Conservation (phyloP, 2,797 vertebrate genomes). For the Vireo griseus region DNA sequence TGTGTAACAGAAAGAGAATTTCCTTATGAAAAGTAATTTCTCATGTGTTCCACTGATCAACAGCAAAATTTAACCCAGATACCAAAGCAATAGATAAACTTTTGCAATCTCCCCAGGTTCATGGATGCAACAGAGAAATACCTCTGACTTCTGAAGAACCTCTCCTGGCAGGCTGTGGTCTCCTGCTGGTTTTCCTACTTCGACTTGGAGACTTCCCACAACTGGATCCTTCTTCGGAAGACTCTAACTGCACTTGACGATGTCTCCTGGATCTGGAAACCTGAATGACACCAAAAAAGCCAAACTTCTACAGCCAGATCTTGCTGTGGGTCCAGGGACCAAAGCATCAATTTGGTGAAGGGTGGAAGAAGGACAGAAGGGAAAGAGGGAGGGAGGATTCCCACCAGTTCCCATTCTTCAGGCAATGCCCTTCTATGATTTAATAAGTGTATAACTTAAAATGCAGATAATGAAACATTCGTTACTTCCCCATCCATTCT, state of each 20-base stretch:
- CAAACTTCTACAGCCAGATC: not conserved
- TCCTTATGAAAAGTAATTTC: not conserved
- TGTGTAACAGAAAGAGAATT: not conserved
- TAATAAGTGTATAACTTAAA: not conserved
- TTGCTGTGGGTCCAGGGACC: not conserved
- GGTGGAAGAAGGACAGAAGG: not conserved
- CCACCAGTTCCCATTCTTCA: not conserved
- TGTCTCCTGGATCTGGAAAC: conserved; percentile 80
- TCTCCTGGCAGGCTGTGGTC: not conserved
- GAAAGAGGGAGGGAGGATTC: not conserved
- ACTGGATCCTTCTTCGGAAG: conserved; percentile 42
- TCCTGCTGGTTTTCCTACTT: not conserved
- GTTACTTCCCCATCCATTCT: not conserved
- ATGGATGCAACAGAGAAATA: not conserved
- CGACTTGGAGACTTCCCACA: not conserved
- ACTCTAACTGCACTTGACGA: conserved; percentile 72
- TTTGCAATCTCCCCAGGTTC: not conserved
- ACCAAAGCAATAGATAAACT: not conserved
- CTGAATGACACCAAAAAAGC: conserved; percentile 62
- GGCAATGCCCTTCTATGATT: not conserved
- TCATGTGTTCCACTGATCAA: not conserved
- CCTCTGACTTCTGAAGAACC: conserved; percentile 32
- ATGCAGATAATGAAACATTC: not conserved
- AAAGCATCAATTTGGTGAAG: not conserved
- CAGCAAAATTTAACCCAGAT: not conserved